A percentile compares a stretch with the other conserved stretches of the same genome.
These are phyloP conservation scores for Temnothorax nylanderi DNA, from an alignment of 1,140 invertebrate species.

Conservation along the genomic window DNA sequence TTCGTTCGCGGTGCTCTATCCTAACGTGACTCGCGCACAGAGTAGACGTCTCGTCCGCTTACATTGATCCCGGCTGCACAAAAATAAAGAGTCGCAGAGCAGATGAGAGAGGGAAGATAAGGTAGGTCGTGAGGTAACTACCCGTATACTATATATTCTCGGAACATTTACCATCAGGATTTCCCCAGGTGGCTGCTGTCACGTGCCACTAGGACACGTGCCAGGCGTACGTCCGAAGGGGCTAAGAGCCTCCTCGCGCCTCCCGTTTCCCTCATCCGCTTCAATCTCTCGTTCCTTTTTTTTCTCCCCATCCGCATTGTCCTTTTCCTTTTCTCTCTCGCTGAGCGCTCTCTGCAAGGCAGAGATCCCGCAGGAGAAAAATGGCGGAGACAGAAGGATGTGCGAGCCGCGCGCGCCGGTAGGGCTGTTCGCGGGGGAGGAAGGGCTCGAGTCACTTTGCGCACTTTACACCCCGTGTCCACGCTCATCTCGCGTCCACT, in stretches of 20 bases:
- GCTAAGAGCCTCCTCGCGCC: conserved; percentile 51
- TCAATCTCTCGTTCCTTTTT: conserved; percentile 62
- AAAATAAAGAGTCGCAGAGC: conserved; percentile 36
- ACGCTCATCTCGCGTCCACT: conserved; percentile 27
- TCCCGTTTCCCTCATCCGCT: conserved; percentile 46
- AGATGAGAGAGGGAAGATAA: conserved; percentile 49
- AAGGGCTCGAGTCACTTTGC: conserved; percentile 15
- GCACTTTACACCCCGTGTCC: conserved; percentile 29
- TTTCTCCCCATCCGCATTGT: conserved; percentile 11
- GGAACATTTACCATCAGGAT: conserved; percentile 71
- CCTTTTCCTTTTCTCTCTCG: conserved; percentile 9
- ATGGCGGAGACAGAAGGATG: conserved; percentile 35
- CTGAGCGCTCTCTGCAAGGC: conserved; percentile 13
- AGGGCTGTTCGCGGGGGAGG: conserved; percentile 9
- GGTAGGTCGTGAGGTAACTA: conserved; percentile 66
- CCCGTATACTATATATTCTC: conserved; percentile 59
- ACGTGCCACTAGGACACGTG: conserved; percentile 67
- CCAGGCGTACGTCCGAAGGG: conserved; percentile 65
- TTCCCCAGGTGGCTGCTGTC: conserved; percentile 71
- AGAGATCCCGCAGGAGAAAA: conserved; percentile 48
- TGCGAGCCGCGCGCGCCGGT: not conserved
- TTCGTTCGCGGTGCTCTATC: no score
- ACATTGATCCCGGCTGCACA: conserved; percentile 23
- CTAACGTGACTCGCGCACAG: not conserved
- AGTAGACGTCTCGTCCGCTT: not conserved